A percentile compares a stretch with the other conserved stretches of the same genome.
Conservation (phyloP, 2,113 vertebrate genomes). For the Nestor notabilis region DNA sequence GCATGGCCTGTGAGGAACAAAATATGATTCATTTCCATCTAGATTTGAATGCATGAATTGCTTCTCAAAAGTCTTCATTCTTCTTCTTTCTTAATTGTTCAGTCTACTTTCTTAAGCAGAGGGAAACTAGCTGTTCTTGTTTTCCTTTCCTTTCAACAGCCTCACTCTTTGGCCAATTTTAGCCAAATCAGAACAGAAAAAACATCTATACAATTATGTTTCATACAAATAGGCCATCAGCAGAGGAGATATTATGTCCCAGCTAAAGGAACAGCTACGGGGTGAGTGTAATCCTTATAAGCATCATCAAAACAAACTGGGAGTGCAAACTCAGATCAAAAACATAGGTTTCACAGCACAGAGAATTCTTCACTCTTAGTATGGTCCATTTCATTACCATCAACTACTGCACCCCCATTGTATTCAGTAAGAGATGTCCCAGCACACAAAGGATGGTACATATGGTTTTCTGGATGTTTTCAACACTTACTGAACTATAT, state of each 20-base stretch:
- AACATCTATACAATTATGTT: neutral
- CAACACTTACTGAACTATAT: neutral
- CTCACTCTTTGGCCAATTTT: neutral
- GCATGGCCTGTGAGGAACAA: neutral
- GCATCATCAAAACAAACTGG: neutral
- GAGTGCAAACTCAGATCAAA: neutral
- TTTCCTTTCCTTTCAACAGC: neutral
- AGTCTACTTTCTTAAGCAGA: neutral
- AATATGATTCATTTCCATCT: neutral
- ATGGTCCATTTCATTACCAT: neutral
- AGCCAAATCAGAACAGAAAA: neutral
- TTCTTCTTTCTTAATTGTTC: neutral
- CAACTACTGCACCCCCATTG: neutral
- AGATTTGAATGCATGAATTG: neutral
- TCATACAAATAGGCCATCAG: neutral
- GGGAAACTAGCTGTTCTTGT: neutral
- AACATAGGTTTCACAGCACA: neutral
- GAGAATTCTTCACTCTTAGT: neutral
- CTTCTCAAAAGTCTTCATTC: neutral
- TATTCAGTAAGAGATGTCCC: neutral
- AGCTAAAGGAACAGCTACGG: neutral
- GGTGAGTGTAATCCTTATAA: neutral
- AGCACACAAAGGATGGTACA: neutral
- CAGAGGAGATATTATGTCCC: neutral
- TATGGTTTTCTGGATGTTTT: neutral